Conservation (phyloP, 2,113 vertebrate genomes). For the Macquaria australasica region DNA sequence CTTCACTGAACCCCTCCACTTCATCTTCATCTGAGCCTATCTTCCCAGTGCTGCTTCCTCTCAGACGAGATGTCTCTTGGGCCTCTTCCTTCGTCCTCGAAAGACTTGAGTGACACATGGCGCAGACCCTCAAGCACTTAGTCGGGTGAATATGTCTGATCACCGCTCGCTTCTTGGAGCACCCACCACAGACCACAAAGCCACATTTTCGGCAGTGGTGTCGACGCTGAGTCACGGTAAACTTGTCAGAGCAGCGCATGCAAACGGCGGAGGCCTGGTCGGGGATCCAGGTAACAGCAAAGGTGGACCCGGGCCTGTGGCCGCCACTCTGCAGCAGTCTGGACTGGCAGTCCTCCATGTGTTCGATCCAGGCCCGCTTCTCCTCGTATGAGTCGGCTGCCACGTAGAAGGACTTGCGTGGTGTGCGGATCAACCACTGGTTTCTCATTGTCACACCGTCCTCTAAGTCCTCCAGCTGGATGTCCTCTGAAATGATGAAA, state of each 20-base stretch:
- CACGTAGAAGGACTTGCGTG: conserved; percentile 93
- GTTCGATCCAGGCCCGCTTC: conserved; percentile 91
- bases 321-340: conserved; percentile 75
- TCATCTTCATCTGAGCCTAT: conserved; percentile 34
- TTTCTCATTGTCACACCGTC: conserved; percentile 88
- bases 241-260: conserved; percentile 91
- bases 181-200: conserved; percentile 89
- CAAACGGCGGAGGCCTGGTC: conserved; percentile 90
- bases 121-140: conserved; percentile 88
- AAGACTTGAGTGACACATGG: conserved; percentile 84
- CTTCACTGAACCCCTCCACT: conserved; percentile 79
- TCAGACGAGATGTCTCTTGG: background rate
- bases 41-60: conserved; percentile 60
- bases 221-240: conserved; percentile 86
- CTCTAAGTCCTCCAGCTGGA: conserved; percentile 87
- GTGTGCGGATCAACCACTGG: conserved; percentile 93
- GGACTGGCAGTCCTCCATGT: conserved; percentile 87
- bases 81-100: background rate
- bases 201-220: conserved; percentile 95
- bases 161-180: conserved; percentile 87
- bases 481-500: conserved; percentile 81
- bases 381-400: conserved; percentile 87
- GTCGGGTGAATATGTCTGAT: conserved; percentile 86
- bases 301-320: conserved; percentile 65
- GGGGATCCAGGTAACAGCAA: conserved; percentile 90